Conservation (phyloP, 1,140 invertebrate genomes). For the Drosophila leontia region DNA sequence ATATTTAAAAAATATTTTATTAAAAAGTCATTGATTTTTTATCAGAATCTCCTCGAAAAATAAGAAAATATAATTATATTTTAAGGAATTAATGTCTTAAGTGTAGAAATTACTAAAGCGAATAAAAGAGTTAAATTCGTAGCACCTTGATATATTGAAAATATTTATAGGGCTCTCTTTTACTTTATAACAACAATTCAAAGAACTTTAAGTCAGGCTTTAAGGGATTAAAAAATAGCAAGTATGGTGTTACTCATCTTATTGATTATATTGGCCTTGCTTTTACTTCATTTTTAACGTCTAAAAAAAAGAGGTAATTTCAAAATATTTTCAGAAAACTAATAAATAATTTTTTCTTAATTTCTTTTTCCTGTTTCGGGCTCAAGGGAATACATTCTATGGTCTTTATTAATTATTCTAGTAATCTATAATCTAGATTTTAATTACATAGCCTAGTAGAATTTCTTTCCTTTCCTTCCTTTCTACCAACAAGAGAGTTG, state of each 20-base stretch:
- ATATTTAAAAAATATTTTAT: background rate
- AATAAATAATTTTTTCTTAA: background rate
- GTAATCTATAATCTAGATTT: too few relatives aligned
- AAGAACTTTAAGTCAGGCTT: background rate
- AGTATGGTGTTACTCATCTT: background rate
- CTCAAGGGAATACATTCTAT: too few relatives aligned
- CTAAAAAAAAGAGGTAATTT: too few relatives aligned
- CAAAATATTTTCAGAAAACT: background rate
- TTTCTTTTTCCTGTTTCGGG: too few relatives aligned
- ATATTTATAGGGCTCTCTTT: background rate
- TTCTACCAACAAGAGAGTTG: background rate
- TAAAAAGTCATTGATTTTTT: background rate
- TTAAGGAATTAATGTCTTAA: too few relatives aligned
- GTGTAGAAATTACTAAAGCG: too few relatives aligned
- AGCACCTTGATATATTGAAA: background rate
- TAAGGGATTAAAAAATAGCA: background rate
- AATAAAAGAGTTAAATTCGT: background rate
- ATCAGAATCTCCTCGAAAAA: background rate
- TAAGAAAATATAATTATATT: background rate
- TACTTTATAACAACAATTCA: background rate
- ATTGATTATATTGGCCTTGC: background rate
- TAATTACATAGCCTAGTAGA: too few relatives aligned
- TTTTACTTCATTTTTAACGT: too few relatives aligned
- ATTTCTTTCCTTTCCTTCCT: too few relatives aligned
- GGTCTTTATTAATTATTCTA: too few relatives aligned